Conservation (phyloP, 2,888 invertebrate genomes). For the Sesia bembeciformis region DNA sequence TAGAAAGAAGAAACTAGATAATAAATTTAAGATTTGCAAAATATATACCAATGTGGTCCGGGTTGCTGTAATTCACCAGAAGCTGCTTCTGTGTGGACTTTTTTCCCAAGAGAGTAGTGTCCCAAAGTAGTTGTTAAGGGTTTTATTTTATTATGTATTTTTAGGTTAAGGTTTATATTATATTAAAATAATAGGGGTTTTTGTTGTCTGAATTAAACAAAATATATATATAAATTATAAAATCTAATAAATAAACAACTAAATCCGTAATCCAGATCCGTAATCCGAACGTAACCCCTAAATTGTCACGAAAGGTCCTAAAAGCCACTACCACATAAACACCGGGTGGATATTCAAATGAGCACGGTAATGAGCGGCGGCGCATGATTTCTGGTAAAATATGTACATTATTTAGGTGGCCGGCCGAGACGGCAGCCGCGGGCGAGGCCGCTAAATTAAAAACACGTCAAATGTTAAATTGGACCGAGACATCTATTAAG, state of each 20-base stretch:
- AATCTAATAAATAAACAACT: neutral
- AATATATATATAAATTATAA: neutral
- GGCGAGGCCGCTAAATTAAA: conserved; percentile 71
- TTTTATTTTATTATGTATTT: too few species aligned
- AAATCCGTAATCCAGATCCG: neutral
- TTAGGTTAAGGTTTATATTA: too few species aligned
- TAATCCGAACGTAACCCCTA: neutral
- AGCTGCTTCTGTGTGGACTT: too few species aligned
- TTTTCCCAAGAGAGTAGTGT: too few species aligned
- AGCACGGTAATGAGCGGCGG: conserved; percentile 13
- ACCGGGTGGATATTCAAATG: conserved; percentile 20
- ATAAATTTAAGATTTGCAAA: too few species aligned
- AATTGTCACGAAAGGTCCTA: conserved; percentile 5
- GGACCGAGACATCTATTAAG: conserved; percentile 74
- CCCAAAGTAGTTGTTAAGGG: too few species aligned
- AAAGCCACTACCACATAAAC: conserved; percentile 20
- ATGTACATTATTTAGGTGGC: conserved; percentile 57
- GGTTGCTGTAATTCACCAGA: too few species aligned
- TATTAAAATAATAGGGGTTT: too few species aligned
- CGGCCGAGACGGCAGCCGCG: conserved; percentile 56
- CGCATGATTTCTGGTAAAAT: conserved; percentile 32
- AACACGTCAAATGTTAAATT: conserved; percentile 74
- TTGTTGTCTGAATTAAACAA: neutral
- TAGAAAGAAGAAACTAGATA: too few species aligned
- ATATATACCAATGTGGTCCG: too few species aligned